Conservation (phyloP, 2,113 vertebrate species). For the Acanthochromis polyacanthus region DNA sequence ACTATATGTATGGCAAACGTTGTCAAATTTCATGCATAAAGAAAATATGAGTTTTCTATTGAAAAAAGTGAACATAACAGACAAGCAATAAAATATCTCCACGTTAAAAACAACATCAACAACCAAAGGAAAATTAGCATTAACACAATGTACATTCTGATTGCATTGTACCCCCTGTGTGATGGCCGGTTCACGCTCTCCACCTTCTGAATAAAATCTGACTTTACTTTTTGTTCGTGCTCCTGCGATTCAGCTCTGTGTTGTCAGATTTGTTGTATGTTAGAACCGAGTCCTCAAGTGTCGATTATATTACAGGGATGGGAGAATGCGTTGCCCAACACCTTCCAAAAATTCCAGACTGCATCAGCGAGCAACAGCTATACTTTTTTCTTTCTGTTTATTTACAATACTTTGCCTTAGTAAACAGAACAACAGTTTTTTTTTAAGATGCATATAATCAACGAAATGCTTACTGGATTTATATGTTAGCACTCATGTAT, state of each 20-base stretch:
- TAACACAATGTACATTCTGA: slow-evolving; percentile 88
- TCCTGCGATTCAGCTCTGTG: not conserved
- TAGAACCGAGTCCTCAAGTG: not conserved
- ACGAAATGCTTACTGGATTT: slow-evolving; percentile 73
- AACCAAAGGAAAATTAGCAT: slow-evolving; percentile 82
- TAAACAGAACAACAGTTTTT: slow-evolving; percentile 77
- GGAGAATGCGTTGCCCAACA: slow-evolving; percentile 8
- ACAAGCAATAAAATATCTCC: slow-evolving; percentile 85
- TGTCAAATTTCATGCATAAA: slow-evolving; percentile 92
- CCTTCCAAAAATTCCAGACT: slow-evolving; percentile 42
- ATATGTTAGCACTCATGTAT: slow-evolving; percentile 61
- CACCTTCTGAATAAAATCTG: slow-evolving; percentile 38
- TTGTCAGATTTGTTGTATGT: too few species aligned
- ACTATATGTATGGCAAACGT: slow-evolving; percentile 90
- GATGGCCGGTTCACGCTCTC: slow-evolving; percentile 51
- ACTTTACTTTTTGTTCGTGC: slow-evolving; percentile 39
- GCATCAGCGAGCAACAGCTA: slow-evolving; percentile 70
- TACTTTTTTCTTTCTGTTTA: slow-evolving; percentile 74
- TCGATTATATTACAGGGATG: slow-evolving; percentile 22
- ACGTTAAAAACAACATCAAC: slow-evolving; percentile 79
- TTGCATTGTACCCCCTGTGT: slow-evolving; percentile 80
- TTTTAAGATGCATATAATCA: slow-evolving; percentile 74
- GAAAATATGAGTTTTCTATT: slow-evolving; percentile 84
- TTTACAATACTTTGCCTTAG: slow-evolving; percentile 81
- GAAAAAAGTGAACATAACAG: slow-evolving; percentile 86